A percentile compares a stretch with the other conserved stretches of the same genome.
Conservation (phyloP, 2,113 vertebrate genomes). For the Lagopus muta region DNA sequence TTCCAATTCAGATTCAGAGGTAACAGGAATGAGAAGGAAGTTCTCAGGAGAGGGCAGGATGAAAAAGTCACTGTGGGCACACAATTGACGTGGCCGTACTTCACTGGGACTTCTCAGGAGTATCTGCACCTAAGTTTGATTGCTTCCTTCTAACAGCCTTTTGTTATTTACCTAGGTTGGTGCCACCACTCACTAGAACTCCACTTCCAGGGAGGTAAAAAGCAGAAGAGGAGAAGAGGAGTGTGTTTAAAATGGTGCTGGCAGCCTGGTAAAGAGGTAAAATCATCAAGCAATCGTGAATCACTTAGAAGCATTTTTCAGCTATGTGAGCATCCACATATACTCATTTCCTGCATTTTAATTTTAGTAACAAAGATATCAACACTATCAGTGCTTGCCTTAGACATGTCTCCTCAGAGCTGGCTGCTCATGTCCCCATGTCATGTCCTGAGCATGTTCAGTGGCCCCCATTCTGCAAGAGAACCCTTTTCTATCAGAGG, state of each 20-base stretch:
- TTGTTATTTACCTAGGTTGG: background rate
- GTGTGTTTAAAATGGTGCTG: background rate
- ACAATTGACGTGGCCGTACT: accelerated
- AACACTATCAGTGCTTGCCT: background rate
- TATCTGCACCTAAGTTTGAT: background rate
- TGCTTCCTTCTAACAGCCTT: background rate
- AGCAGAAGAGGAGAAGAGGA: accelerated
- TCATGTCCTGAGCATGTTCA: background rate
- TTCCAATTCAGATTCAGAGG: background rate
- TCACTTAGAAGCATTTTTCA: background rate
- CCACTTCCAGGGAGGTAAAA: background rate
- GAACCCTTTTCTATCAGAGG: background rate
- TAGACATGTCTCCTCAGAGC: background rate
- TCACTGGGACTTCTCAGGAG: background rate
- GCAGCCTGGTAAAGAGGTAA: background rate
- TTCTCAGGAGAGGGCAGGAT: background rate
- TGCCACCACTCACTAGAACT: background rate
- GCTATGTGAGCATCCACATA: background rate
- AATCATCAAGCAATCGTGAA: background rate
- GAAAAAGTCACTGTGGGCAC: background rate
- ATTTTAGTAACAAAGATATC: background rate
- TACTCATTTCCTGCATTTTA: background rate
- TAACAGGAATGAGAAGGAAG: background rate
- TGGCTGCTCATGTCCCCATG: background rate
- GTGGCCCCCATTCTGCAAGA: background rate